Evolutionary conservation across 23 tunicate species (phyloP).

Genomic region (Oikopleura dioica): DNA sequence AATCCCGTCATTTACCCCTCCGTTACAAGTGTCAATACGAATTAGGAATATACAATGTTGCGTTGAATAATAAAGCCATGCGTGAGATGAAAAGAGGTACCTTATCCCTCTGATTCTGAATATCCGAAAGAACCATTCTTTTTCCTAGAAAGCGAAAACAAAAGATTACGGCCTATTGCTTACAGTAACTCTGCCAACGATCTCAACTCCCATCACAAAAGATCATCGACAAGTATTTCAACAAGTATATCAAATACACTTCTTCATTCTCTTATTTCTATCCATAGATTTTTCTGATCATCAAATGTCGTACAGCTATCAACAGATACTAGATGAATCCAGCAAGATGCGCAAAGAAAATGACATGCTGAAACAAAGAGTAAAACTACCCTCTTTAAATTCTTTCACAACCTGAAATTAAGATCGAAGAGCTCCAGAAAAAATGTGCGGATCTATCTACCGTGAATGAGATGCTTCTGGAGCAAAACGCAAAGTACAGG

Average conservation of each 20-base stretch:
- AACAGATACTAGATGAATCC: slow-evolving; percentile 7
- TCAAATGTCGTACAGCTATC: background rate
- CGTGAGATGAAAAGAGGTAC: no score
- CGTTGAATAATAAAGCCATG: no score
- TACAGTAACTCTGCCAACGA: background rate
- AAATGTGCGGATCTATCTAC: slow-evolving; percentile 84
- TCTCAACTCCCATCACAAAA: background rate
- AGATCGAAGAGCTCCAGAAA: slow-evolving; percentile 36
- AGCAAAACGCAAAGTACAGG: slow-evolving; percentile 94
- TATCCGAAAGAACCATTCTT: no score
- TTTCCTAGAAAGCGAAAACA: no score
- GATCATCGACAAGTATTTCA: no score
- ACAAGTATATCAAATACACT: no score
- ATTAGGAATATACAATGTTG: slow-evolving; percentile 26
- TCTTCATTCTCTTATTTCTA: no score
- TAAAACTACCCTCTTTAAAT: no score
- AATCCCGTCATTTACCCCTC: slow-evolving; percentile 28
- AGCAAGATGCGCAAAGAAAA: slow-evolving; percentile 53
- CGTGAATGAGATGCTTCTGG: slow-evolving; percentile 76
- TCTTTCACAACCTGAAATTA: no score
- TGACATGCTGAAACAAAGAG: slow-evolving; percentile 26
- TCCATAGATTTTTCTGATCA: background rate
- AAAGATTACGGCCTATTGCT: no score
- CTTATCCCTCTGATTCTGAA: no score
- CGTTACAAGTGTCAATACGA: slow-evolving; percentile 72